Evolutionary conservation across 2,797 vertebrate species (phyloP), one percentile per base, ranked within the genome.

Genomic region (Chelidonichthys spinosus): DNA sequence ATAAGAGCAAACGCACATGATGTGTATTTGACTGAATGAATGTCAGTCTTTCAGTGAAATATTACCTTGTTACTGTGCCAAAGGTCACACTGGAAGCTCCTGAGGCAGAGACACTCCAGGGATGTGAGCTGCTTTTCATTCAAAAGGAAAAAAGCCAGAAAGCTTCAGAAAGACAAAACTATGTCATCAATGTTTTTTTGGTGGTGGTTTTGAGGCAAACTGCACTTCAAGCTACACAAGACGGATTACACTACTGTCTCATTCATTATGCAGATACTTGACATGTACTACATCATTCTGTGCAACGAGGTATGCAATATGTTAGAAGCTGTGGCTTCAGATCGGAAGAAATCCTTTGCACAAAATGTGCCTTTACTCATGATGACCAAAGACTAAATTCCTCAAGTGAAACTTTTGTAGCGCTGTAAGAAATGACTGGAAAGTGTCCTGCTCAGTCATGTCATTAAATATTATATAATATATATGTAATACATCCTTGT

Each of bases 371-470:
- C 64, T 81, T 54, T 81, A 64, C 10, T 56, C 66, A 37, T n/a
- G 7, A 61, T 10, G 11, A 64, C 82, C 72, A 83, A 86, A 82
- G 66, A 82, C 54, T 32, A 54, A 69, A 6, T 8, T 43, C 47
- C 32, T 46, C 18, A 56, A 53, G 32, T 36, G 6, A 44, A 65
- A 56, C 1, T 4, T 64, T 54, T 72, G 5, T 52, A 44, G 9
- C 59, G 5, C 4, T 6, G 14, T n/a, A 44, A 58, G 36, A 67
- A 11, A 4, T n/a, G 8, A 47, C 55, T 25, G 0, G 44, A 14
- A 58, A 47, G 11, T 54, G 13, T 42, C 7, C 5, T 37, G 18
- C 25, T 46, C 2, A n/a, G 8, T 9, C 0, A 2, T 60, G 15
- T 39, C 4, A 35, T 25, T 32, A 2, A 76, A 8, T 33, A 8